Conservation (phyloP, 2,888 invertebrate genomes). For the Elgonia sp. region DNA sequence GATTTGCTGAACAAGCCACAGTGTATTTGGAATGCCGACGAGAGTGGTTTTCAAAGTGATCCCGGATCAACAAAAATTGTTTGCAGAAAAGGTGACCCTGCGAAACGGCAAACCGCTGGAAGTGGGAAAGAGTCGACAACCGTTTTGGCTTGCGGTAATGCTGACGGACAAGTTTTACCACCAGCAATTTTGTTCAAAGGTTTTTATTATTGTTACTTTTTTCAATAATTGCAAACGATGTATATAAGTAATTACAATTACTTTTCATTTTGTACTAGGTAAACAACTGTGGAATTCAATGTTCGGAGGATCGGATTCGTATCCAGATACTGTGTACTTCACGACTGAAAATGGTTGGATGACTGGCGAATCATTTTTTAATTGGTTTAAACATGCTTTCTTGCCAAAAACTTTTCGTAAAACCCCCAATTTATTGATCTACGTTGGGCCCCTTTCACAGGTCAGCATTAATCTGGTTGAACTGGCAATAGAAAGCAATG, state of each 20-base stretch:
- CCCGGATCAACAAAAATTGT: conserved; percentile 37
- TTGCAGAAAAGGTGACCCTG: conserved; percentile 25
- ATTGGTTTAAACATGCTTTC: conserved; percentile 19
- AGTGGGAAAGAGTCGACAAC: conserved; percentile 37
- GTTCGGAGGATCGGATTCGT: background rate
- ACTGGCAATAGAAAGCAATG: conserved; percentile 16
- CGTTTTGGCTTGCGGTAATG: conserved; percentile 38
- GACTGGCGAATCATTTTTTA: background rate
- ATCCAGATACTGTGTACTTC: conserved; percentile 13
- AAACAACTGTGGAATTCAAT: conserved; percentile 29
- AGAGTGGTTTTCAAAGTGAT: conserved; percentile 31
- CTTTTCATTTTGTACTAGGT: conserved; percentile 13
- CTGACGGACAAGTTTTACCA: conserved; percentile 23
- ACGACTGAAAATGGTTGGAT: conserved; percentile 31
- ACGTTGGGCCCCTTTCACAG: conserved; percentile 53
- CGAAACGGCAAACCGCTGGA: conserved; percentile 30
- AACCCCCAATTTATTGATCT: conserved; percentile 43
- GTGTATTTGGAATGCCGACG: conserved; percentile 41
- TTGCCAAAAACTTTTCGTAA: background rate
- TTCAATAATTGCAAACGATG: background rate
- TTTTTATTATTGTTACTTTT: conserved; percentile 6
- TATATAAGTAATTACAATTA: background rate
- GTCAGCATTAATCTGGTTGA: conserved; percentile 40
- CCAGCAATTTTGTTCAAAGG: conserved; percentile 29
- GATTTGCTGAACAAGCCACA: conserved; percentile 35